Base-by-base conservation (phyloP, 2,888 invertebrate genomes). In the Drosophila monieri region DNA sequence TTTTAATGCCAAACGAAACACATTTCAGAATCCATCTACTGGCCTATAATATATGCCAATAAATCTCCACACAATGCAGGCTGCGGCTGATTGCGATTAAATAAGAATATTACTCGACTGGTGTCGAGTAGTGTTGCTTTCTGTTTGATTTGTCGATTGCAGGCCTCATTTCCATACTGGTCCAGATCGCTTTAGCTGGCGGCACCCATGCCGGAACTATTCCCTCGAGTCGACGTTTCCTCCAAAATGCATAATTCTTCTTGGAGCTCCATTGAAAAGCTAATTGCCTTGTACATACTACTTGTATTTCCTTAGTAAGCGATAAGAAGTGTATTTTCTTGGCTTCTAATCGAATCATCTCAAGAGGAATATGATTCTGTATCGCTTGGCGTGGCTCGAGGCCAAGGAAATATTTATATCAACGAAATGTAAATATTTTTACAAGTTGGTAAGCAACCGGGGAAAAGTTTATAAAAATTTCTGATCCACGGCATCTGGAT, bases 351-450 rank as follows among this genome's bases (percentile, higher is more conserved):
- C 59, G 43, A 0, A 27, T 6, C 59, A 27, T 18, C 12, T 48
- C n/a, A 48, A 47, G 37, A n/a, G 27, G 8, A 30, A 35, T 39
- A 15, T 44, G 27, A 9, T 27, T 53, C 14, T 14, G 21, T 25
- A 30, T 12, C 3, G 9, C 3, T 30, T 23, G 21, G 14, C 12
- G n/a, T 32, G 32, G 6, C 21, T 10, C 14, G 35, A 27, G 51
- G 10, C 12, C 39, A 14, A 15, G 65, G 80, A 85, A 85, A 88
- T 88, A 88, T 85, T 88, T 85, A 80, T 68, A 74, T 74, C 60
- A 61, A 77, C 76, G 58, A 71, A 75, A 70, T 68, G 88, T 85
- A 85, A 85, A 85, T 85, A 85, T 85, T 88, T 85, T 85, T 85
- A 85, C 86, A 85, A 85, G 73, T 70, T 67, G 14, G 52, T 61